Evolutionary conservation across 2,113 vertebrate species (phyloP).

Genomic region (Gnathonemus longibarbis): DNA sequence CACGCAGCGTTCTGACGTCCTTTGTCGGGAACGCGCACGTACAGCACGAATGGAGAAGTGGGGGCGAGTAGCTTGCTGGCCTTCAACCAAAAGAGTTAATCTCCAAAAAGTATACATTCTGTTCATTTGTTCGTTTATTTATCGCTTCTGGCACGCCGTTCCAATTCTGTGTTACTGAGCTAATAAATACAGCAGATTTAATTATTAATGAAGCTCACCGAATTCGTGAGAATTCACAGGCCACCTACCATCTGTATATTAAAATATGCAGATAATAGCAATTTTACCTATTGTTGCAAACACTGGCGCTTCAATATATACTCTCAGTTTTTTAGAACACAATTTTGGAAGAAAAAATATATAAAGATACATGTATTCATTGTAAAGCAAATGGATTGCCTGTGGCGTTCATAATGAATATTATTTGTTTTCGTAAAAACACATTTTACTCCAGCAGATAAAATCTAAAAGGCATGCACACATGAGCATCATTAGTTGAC

Average conservation of each 20-base stretch:
- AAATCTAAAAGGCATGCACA: background rate
- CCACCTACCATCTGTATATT: background rate
- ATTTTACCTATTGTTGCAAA: background rate
- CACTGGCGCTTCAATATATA: background rate
- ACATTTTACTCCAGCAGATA: background rate
- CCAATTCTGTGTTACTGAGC: background rate
- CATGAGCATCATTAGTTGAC: background rate
- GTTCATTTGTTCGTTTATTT: background rate
- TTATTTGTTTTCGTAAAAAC: background rate
- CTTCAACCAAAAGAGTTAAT: background rate
- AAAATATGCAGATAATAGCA: background rate
- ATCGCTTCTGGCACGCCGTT: background rate
- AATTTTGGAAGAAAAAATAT: background rate
- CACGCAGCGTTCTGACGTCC: conserved; percentile 35
- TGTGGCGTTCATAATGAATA: background rate
- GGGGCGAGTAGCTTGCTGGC: background rate
- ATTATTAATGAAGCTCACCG: background rate
- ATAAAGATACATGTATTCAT: background rate
- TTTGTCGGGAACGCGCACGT: conserved; percentile 10
- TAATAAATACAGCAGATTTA: background rate
- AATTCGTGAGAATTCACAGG: background rate
- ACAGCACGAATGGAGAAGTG: background rate
- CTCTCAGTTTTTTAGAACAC: background rate
- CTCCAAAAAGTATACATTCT: background rate
- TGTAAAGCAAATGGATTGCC: background rate